Base-by-base conservation (phyloP, 2,113 vertebrate species). In the Takifugu flavidus region DNA sequence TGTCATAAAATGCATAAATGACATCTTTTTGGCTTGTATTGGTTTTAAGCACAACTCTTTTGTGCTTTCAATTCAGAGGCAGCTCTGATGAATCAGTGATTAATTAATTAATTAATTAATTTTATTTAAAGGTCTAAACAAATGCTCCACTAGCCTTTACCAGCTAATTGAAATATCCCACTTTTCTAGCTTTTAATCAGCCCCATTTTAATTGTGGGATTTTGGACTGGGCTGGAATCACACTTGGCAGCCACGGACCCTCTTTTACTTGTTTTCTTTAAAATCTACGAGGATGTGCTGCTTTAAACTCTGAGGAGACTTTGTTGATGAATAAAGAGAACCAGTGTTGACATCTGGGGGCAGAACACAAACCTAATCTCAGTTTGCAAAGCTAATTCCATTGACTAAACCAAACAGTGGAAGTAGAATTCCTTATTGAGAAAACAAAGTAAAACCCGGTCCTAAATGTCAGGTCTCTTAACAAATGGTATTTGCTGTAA, bases 401-500 rank as follows among this genome's bases (percentile, higher is more conserved):
- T 27, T 69, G 75, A 82, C 82, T 82, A 66, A 73, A 61, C 61
- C 64, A 76, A 79, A 78, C 64, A 70, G 14, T 27, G 59, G 44
- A 53, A 53, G 53, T 59, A n/a, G 55, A 65, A 65, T 72, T 78
- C 67, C 53, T 70, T 49, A 53, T 27, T 45, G 45, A 46, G 57
- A 62, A 75, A 15, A 65, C 53, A 59, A 59, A 77, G 66, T 28
- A 13, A 71, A 68, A 60, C 72, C 67, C 62, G 25, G 25, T 59
- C 49, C 59, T 25, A 53, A 75, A 67, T 70, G 70, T 65, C 78
- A 75, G 64, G 25, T 60, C 54, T 25, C 54, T 70, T 67, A 76
- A 79, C 75, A 56, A 69, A 79, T 68, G 53, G 57, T 79, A 71
- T 88, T 85, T 83, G 72, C 64, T 39, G 53, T 31, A 12, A 59